Base-by-base conservation (phyloP, 2,888 invertebrate genomes). In the Leptopterna dolabrata region DNA sequence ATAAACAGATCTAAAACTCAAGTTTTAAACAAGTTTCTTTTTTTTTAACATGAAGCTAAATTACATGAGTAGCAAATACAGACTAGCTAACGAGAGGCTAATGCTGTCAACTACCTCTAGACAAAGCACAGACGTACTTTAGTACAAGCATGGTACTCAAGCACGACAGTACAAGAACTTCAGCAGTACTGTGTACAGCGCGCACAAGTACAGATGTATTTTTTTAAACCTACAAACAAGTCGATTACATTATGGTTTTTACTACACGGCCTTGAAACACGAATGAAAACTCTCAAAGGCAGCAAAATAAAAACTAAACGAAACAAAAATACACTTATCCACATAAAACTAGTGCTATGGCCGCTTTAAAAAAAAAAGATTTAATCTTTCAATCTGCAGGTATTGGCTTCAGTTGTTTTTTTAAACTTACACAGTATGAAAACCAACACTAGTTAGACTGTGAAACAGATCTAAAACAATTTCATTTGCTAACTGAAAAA, bases 61-160 rank as follows among this genome's bases (percentile, higher is more conserved):
- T 87, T 85, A 88, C 80, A 86, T 71, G 87, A 87, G 88, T 88
- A 89, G 87, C 83, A 55, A 83, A 76, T 86, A 87, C 86, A 86
- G 88, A 88, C 89, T 89, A 89, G 76, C 88, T 89, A 89, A 89
- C 82, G 51, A 70, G 71, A 86, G 45, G 89, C 87, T 88, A 88
- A 86, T 85, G 87, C 87, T 70, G 86, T 89, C 41, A 80, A 89
- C 89, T 89, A 89, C 88, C 88, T 82, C 88, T 87, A 87, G 51
- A 83, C 88, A 87, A 88, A 82, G 76, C 73, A 82, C 81, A 55
- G 41, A 51, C 30, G 45, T 47, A 87, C 45, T 71, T 76, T 43
- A 27, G 43, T 87, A 76, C 73, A 70, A 82, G 76, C 55, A 36
- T 43, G 36, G 78, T 19, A 80, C 85, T 85, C 27, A 63, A 78